These are phyloP conservation scores for Pheosia tremula DNA, from an alignment of 2,888 invertebrate species.

Conservation along the genomic window DNA sequence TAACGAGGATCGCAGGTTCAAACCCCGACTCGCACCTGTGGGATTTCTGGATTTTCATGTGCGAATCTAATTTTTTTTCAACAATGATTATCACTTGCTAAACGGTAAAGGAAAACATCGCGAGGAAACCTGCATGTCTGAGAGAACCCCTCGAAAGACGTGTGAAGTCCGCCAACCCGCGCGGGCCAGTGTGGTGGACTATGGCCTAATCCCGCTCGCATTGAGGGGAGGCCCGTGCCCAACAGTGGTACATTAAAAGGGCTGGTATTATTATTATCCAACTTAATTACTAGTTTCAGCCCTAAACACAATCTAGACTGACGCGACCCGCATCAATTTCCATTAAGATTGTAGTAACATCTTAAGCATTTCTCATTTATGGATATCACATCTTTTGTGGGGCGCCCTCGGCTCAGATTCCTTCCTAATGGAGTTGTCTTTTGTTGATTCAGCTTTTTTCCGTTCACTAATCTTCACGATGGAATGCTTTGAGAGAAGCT, in stretches of 20 bases:
- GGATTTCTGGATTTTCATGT: no score
- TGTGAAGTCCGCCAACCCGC: no score
- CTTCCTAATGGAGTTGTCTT: constrained; percentile 22
- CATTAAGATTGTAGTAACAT: neutral
- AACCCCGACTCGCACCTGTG: no score
- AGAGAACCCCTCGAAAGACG: no score
- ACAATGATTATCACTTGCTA: no score
- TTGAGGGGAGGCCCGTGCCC: no score
- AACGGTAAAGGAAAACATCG: no score
- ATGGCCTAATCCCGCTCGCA: no score
- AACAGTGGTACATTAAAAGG: no score
- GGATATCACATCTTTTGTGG: constrained; percentile 9
- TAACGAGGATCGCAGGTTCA: no score
- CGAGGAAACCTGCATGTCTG: no score
- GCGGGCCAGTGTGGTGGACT: no score
- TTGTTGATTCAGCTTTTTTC: constrained; percentile 6
- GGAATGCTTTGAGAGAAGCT: constrained; percentile 1
- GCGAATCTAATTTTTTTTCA: neutral
- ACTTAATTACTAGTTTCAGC: neutral
- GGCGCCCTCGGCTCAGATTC: constrained; percentile 20
- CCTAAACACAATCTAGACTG: neutral
- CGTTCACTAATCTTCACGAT: constrained; percentile 1
- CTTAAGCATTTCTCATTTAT: neutral
- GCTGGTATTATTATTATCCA: neutral
- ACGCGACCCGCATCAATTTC: neutral